Evolutionary conservation across 2,888 invertebrate genomes (phyloP).

Genomic region (Diarsia rubi): DNA sequence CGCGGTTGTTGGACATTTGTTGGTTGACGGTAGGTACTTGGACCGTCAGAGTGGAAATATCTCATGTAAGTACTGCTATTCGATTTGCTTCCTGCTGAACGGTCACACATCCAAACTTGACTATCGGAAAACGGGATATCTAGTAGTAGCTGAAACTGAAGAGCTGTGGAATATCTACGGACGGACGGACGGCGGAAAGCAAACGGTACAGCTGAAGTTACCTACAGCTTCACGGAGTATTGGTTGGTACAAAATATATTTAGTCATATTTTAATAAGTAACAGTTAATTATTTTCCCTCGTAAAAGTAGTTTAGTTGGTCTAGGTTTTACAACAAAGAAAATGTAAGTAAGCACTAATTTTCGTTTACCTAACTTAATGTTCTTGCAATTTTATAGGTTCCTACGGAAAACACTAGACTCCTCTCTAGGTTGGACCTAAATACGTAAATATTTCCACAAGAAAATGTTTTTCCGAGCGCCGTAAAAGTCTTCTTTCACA

Average conservation of each 20-base stretch:
- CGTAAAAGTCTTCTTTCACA: slow-evolving; percentile 1
- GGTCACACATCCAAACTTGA: not conserved
- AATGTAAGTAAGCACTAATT: not conserved
- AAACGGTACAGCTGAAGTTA: not conserved
- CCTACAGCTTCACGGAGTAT: not conserved
- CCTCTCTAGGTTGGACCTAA: too few species aligned
- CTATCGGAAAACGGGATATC: not conserved
- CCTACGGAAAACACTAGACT: not conserved
- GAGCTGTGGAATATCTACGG: slow-evolving; percentile 6
- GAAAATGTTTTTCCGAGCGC: not conserved
- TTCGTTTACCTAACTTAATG: not conserved
- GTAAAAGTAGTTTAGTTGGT: not conserved
- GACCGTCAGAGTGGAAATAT: not conserved
- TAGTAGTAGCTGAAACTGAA: not conserved
- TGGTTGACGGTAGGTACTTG: not conserved
- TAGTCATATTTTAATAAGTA: not conserved
- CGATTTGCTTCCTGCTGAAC: not conserved
- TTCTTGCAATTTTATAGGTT: not conserved
- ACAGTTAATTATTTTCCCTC: not conserved
- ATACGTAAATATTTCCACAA: not conserved
- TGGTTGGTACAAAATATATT: not conserved
- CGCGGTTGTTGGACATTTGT: not conserved
- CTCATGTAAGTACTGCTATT: not conserved
- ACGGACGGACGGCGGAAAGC: not conserved
- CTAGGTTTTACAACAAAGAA: not conserved